Evolutionary conservation across 2,888 invertebrate species (phyloP), one percentile per base, ranked within the genome.

Genomic region (Calephelis perditalis): DNA sequence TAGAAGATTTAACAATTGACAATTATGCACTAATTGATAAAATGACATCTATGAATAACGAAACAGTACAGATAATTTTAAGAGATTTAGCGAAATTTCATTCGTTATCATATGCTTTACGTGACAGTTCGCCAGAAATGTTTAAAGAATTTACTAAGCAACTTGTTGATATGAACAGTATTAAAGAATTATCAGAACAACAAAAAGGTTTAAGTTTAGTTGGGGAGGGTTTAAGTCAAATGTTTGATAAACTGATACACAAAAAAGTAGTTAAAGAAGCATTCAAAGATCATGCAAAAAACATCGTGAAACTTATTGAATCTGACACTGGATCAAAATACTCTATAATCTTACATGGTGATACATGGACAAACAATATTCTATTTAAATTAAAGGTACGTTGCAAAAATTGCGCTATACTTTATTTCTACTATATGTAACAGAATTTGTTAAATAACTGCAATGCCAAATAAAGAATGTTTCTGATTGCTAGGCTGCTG

Each of bases 321-420:
- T 7, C 46, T 11, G 59, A 59, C n/a, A 5, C 37, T 15, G 59
- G 56, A 46, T 59, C 59, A 1, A 59, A 59, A 46, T 59, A 59
- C 46, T 15, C 37, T 7, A 44, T 59, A 15, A 59, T 59, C 15
- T 12, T 59, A 45, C 59, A 59, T 55, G 59, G 59, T 1, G 59
- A 59, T 46, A 26, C 26, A 5, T 59, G 59, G 59, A 59, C 59
- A 1, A 59, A 59, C 55, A 59, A 59, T 36, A 56, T 59, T 1
- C 44, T 59, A 9, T 59, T 59, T 26, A 45, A 37, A 55, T 12
- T 56, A 5, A 55, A 59, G 55, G 59, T 59, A 37, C 46, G 59
- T 49, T 40, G 5, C 8, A 7, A 6, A 40, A 7, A 40, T 4
- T 40, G 1, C 40, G 8, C 7, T 40, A 40, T 40, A 5, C 40